A percentile compares a stretch with the other conserved stretches of the same genome.
Conservation (phyloP, 2,797 vertebrate species). For the Sebastes hubbsi region DNA sequence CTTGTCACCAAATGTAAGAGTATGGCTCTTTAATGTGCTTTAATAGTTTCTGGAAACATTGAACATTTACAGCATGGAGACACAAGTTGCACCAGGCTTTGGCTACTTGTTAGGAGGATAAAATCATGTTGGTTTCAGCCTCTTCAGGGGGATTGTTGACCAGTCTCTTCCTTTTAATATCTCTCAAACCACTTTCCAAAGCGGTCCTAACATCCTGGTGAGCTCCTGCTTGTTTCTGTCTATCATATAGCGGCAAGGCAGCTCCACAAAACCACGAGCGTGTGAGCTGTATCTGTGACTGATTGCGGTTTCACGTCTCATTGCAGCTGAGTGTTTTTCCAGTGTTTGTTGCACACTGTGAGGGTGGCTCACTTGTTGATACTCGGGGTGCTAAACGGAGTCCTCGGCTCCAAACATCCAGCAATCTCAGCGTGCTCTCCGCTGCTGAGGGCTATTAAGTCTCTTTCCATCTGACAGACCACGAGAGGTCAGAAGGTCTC, state of each 20-base stretch:
- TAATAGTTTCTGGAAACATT: too few species aligned
- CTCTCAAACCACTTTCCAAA: not conserved
- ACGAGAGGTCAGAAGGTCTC: not conserved
- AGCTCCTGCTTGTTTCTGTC: not conserved
- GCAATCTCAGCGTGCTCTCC: conserved; percentile 9
- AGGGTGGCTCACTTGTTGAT: not conserved
- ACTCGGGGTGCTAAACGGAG: not conserved
- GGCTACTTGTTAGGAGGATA: too few species aligned
- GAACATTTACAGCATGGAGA: too few species aligned
- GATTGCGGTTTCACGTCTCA: conserved; percentile 27
- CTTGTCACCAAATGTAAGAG: too few species aligned
- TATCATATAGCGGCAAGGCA: not conserved
- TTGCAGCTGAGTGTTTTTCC: not conserved
- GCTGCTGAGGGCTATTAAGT: not conserved
- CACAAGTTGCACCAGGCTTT: too few species aligned
- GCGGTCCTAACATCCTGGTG: not conserved
- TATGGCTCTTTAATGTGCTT: too few species aligned
- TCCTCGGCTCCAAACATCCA: not conserved
- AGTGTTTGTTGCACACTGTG: not conserved
- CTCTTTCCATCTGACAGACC: not conserved
- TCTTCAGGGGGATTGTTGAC: not conserved
- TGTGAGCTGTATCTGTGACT: conserved; percentile 1
- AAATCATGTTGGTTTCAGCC: too few species aligned
- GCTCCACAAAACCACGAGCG: not conserved
- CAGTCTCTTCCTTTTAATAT: not conserved